A percentile compares a stretch with the other conserved stretches of the same genome.
These are phyloP conservation scores for Eupithecia subumbrata DNA, from an alignment of 2,888 invertebrate species.

Conservation along the genomic window DNA sequence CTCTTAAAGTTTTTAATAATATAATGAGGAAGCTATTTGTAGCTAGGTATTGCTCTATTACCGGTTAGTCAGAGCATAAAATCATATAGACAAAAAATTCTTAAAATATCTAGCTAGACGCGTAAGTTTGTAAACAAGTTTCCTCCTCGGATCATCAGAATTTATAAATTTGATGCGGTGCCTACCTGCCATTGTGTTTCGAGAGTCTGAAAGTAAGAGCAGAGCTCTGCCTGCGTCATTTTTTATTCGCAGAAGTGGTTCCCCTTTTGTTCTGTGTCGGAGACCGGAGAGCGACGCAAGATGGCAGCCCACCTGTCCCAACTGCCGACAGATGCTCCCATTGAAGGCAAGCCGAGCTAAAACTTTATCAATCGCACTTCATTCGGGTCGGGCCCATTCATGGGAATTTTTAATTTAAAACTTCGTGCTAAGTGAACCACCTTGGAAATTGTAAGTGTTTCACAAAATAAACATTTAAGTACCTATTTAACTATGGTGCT, in stretches of 20 bases:
- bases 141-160: constrained; percentile 8
- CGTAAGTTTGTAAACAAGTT: constrained; percentile 6
- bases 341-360: constrained; percentile 62
- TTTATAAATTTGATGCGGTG: constrained; percentile 18
- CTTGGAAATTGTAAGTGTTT: no score
- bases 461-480: no score
- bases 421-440: neutral
- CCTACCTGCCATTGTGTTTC: constrained; percentile 36
- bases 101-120: constrained; percentile 5
- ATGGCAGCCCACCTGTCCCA: constrained; percentile 68
- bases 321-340: constrained; percentile 67
- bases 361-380: constrained; percentile 76
- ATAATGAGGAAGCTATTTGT: constrained; percentile 21
- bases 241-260: constrained; percentile 55
- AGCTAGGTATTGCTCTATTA: constrained; percentile 16
- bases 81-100: neutral
- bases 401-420: constrained; percentile 57
- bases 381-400: constrained; percentile 67
- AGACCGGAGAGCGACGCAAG: constrained; percentile 54
- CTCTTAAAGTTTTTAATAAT: constrained; percentile 15
- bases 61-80: neutral
- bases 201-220: constrained; percentile 43
- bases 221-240: constrained; percentile 36
- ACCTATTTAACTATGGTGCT: no score
- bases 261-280: constrained; percentile 59